A percentile compares a stretch with the other conserved stretches of the same genome.
Evolutionary conservation across 2,888 invertebrate species (phyloP).

Genomic region (Drosophila acutilabella): DNA sequence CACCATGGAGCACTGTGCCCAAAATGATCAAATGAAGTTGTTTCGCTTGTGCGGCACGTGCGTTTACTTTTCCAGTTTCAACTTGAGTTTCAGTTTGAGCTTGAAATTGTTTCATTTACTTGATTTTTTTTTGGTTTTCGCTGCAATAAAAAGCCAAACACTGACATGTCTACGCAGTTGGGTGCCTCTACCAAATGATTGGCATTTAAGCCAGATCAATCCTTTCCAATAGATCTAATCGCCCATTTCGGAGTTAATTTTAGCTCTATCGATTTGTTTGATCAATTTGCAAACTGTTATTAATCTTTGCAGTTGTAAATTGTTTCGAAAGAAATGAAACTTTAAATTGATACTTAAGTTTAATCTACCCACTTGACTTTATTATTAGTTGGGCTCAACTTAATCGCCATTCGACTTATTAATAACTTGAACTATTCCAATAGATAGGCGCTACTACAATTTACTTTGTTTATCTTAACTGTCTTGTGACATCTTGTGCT

Average conservation of each 20-base stretch:
- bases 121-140: constrained; percentile 20
- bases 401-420: constrained; percentile 2
- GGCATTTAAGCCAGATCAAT: constrained; percentile 46
- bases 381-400: neutral
- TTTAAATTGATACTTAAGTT: neutral
- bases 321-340: neutral
- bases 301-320: constrained; percentile 12
- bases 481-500: constrained; percentile 43
- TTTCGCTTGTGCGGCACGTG: constrained; percentile 78
- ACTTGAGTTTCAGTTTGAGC: constrained; percentile 37
- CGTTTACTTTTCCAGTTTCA: constrained; percentile 71
- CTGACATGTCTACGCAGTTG: constrained; percentile 78
- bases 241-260: constrained; percentile 2
- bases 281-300: constrained; percentile 15
- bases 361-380: too few species aligned
- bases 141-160: constrained; percentile 47
- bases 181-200: constrained; percentile 64
- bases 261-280: constrained; percentile 10
- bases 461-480: constrained; percentile 34
- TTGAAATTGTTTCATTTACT: constrained; percentile 36
- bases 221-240: constrained; percentile 36
- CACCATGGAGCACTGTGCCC: constrained; percentile 48
- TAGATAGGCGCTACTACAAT: constrained; percentile 14
- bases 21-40: constrained; percentile 72
- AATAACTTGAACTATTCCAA: constrained; percentile 10